phyloP scores from a whole-genome alignment of 1,140 invertebrate species.

The Trinorchestia longiramus region DNA sequence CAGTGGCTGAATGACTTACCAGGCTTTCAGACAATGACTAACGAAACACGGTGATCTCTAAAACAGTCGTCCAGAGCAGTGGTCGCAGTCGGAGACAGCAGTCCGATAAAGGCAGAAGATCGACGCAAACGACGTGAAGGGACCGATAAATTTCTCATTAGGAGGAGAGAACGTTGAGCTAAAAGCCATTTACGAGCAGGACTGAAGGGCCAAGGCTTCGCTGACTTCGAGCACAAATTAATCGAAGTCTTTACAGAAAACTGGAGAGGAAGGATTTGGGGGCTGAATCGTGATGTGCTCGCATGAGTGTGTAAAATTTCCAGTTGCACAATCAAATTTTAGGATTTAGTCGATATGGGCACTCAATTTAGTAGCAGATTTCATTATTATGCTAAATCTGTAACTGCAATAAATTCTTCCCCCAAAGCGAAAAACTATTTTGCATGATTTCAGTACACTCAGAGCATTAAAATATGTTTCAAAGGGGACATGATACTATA shows the following conservation, averaged over 20 bases:
- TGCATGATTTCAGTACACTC: neutral
- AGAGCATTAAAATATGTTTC: neutral
- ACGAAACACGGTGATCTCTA: neutral
- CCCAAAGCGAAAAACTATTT: neutral
- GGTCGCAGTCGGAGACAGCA: neutral
- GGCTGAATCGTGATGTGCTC: neutral
- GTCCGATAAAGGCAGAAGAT: constrained; percentile 19
- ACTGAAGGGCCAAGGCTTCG: constrained; percentile 23
- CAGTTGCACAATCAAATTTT: neutral
- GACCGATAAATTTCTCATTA: constrained; percentile 35
- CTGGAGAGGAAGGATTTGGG: neutral
- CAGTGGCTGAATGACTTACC: neutral
- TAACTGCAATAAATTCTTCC: neutral
- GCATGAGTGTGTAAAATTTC: neutral
- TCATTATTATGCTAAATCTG: neutral
- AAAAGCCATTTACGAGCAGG: constrained; percentile 10
- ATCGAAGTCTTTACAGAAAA: constrained; percentile 10
- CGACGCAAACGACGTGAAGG: constrained; percentile 37
- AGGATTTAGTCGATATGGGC: neutral
- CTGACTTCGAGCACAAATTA: constrained; percentile 11
- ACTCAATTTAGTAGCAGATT: neutral
- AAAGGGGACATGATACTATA: neutral
- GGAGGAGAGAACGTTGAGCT: constrained; percentile 24
- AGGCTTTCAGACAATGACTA: neutral
- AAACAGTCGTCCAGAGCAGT: neutral